Base-by-base conservation (phyloP, 1,140 invertebrate species). In the Pseudomyrmex concolor region DNA sequence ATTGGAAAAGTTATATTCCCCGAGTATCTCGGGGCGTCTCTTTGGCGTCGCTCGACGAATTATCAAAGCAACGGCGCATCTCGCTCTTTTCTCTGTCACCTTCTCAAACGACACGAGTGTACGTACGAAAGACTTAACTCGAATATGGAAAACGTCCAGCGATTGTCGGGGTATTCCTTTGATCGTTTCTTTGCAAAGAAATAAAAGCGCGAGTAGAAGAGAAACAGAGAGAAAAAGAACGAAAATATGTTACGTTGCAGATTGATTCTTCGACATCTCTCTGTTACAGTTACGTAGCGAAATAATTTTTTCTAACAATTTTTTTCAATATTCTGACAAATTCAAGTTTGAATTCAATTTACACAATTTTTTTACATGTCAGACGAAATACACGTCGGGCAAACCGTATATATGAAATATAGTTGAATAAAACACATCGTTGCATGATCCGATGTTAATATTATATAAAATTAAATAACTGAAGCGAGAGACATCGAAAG, bases 1-100 rank as follows among this genome's bases (percentile, higher is more conserved):
- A 82, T 82, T 63, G 68, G 71, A 60, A 82, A 64, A 82, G 71
- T 73, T 82, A 7, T 17, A 34, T 34, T 7, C 34, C 5, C 34
- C 34, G 34, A 12, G 12, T 50, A 25, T 62, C 17, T 81, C 57
- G 68, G 34, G 5, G n/a, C n/a, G n/a, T n/a, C 9, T 50, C 51
- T 72, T 63, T 55, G 17, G 17, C 43, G 34, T 60, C 48, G 59
- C 50, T 74, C 60, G 71, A 25, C 22, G 66, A 80, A 80, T 80
- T 70, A 70, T 71, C 76, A 80, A 80, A 80, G 76, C 55, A 55
- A 48, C 43, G n/a, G 43, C 15, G 8, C 67, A 15, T 64, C 34
- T 34, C 25, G 25, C 54, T 43, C 66, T 50, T 48, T 71, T 80
- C 66, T 80, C 70, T 80, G 54, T 7, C 15, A 12, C 15, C 43